These are phyloP conservation scores for Datnioides undecimradiatus DNA, from an alignment of 2,113 vertebrate genomes.

Conservation along the genomic window DNA sequence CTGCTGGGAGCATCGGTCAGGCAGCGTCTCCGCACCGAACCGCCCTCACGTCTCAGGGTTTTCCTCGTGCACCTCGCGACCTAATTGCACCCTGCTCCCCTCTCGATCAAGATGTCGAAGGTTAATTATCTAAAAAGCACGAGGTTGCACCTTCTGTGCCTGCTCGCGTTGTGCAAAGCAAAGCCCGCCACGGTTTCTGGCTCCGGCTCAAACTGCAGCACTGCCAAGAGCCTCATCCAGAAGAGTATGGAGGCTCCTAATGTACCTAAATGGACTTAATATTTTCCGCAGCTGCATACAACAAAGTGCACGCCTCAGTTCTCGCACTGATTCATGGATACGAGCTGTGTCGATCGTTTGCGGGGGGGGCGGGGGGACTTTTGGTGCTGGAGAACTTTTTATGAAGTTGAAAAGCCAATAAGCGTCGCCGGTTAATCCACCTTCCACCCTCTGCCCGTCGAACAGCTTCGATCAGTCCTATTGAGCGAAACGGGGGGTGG, in stretches of 20 bases:
- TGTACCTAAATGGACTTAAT: constrained; percentile 54
- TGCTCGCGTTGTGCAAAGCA: constrained; percentile 44
- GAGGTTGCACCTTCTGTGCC: constrained; percentile 33
- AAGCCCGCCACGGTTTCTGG: constrained; percentile 47
- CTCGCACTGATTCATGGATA: constrained; percentile 45
- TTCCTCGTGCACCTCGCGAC: background rate
- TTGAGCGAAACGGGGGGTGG: background rate
- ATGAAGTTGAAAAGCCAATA: constrained; percentile 40
- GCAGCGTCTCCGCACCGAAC: background rate
- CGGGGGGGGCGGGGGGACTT: no score
- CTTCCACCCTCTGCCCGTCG: constrained; percentile 6
- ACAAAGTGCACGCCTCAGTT: constrained; percentile 37
- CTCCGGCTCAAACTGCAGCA: constrained; percentile 12
- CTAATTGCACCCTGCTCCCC: constrained; percentile 21
- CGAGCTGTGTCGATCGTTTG: constrained; percentile 34
- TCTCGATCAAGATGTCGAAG: constrained; percentile 35
- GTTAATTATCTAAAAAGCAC: constrained; percentile 62
- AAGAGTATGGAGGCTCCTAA: constrained; percentile 49
- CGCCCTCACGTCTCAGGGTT: background rate
- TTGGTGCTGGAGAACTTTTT: constrained; percentile 11
- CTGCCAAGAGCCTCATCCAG: constrained; percentile 52
- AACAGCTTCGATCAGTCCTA: constrained; percentile 23
- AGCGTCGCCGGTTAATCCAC: constrained; percentile 28
- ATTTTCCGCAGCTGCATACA: constrained; percentile 60
- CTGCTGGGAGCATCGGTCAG: background rate